Conservation (phyloP, 1,140 invertebrate species). For the Lepidurus arcticus region DNA sequence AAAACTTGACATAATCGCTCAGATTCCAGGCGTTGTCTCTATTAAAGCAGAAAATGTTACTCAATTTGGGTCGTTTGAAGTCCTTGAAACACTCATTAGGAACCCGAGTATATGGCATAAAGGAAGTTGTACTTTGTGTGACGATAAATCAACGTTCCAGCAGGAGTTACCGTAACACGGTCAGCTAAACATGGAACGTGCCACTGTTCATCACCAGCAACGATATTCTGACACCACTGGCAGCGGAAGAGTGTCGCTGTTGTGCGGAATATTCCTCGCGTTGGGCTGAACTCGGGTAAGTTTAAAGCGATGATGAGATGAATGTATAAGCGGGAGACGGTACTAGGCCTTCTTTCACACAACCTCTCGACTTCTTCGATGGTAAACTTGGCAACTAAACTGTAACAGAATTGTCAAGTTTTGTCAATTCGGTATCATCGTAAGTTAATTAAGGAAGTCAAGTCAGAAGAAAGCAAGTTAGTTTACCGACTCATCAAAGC, state of each 20-base stretch:
- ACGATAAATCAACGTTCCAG: constrained; percentile 60
- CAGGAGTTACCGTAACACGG: constrained; percentile 61
- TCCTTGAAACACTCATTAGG: neutral
- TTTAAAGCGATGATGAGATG: constrained; percentile 70
- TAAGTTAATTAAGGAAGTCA: constrained; percentile 30
- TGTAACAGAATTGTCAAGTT: constrained; percentile 42
- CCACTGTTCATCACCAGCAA: constrained; percentile 48
- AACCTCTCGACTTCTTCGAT: constrained; percentile 70
- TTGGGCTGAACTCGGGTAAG: constrained; percentile 61
- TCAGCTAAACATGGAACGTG: constrained; percentile 45
- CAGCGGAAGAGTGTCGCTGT: constrained; percentile 68
- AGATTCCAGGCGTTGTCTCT: constrained; percentile 75
- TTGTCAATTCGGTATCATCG: neutral
- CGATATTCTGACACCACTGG: constrained; percentile 55
- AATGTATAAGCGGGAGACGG: constrained; percentile 72
- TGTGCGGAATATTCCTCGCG: constrained; percentile 69
- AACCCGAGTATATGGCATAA: too few species aligned
- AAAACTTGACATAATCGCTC: constrained; percentile 67
- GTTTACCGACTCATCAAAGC: constrained; percentile 63
- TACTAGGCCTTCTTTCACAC: constrained; percentile 72
- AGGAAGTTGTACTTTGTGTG: constrained; percentile 49
- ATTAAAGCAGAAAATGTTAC: constrained; percentile 32
- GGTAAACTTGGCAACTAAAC: constrained; percentile 70
- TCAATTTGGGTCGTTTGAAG: neutral
- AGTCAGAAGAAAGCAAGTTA: constrained; percentile 33